Base-by-base conservation (phyloP, 2,113 vertebrate species). In the Delphinapterus leucas region DNA sequence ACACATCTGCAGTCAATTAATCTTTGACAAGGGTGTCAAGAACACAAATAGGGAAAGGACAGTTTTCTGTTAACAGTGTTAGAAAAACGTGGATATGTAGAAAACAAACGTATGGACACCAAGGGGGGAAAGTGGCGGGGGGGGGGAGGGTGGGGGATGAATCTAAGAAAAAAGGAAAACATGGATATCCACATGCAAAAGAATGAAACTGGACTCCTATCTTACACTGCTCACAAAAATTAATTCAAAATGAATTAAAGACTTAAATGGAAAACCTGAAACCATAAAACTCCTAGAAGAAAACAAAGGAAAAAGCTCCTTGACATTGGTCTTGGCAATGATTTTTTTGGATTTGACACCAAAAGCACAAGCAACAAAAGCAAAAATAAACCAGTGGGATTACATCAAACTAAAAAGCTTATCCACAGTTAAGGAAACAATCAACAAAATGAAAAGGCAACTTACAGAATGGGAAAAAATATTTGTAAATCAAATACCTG, bases 71-170 rank as follows among this genome's bases (percentile, higher is more conserved):
- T 49, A 89, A 77, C 6, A 18, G 33, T 65, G 21, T 26, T 49
- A 47, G 23, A 26, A 77, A 77, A 89, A 20, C 10, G 20, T 58
- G 17, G 55, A 53, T 53, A 53, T 18, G 53, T 18, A 53, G 53
- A 53, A 5, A 53, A 53, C 49, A 17, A 53, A 17, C 5, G 15
- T 53, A 53, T 17, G 49, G 15, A 53, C 49, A 53, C 49, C 15
- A 53, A 53, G 15, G 15, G 49, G 49, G 49, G 49, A 53, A 53
- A 53, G 49, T 15, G 4, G 49, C 5, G 15, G 49, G 5, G 4
- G 14, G 14, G 49, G 4, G 4, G 49, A 0, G 4, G 49, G 49
- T 12, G 49, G 1, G 49, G 15, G 49, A 17, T 53, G 49, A 53
- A 53, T 53, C 15, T 53, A 53, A 17, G 73, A 47, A 8, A 76